Percentiles rank a stretch among this genome's conserved stretches.
phyloP scores from a whole-genome alignment of 2,113 vertebrate species.

The Cacatua alba region DNA sequence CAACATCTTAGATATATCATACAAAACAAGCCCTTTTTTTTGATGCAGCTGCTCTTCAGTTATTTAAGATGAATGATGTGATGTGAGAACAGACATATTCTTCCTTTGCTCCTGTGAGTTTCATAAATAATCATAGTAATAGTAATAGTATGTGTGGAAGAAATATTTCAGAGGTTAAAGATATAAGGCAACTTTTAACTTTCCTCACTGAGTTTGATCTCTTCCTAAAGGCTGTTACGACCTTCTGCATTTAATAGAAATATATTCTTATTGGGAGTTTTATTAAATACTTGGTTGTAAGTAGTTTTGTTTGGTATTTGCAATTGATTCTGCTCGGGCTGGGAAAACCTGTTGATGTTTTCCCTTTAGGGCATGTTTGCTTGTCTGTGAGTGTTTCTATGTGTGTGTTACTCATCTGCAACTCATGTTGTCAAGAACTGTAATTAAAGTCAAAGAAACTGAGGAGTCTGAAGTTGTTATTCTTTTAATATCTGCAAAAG shows the following conservation, averaged over 20 bases:
- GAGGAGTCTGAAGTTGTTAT: neutral
- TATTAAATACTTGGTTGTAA: neutral
- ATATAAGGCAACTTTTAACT: neutral
- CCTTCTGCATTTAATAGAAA: neutral
- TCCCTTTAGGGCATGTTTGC: neutral
- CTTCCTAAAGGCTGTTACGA: neutral
- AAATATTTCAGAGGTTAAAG: neutral
- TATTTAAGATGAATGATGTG: neutral
- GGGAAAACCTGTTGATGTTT: neutral
- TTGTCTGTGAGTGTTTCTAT: neutral
- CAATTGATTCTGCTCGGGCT: neutral
- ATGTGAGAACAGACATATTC: neutral
- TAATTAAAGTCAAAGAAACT: neutral
- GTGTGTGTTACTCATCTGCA: neutral
- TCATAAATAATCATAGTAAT: neutral
- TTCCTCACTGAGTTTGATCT: neutral
- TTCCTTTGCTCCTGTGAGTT: neutral
- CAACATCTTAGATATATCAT: neutral
- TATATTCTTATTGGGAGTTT: neutral
- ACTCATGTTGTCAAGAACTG: neutral
- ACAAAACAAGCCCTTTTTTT: neutral
- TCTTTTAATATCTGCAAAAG: neutral
- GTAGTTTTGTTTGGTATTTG: neutral
- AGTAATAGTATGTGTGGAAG: neutral
- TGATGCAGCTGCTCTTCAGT: neutral